Evolutionary conservation across 2,888 invertebrate genomes (phyloP).

Genomic region (Sinodicranocentrus sp.): DNA sequence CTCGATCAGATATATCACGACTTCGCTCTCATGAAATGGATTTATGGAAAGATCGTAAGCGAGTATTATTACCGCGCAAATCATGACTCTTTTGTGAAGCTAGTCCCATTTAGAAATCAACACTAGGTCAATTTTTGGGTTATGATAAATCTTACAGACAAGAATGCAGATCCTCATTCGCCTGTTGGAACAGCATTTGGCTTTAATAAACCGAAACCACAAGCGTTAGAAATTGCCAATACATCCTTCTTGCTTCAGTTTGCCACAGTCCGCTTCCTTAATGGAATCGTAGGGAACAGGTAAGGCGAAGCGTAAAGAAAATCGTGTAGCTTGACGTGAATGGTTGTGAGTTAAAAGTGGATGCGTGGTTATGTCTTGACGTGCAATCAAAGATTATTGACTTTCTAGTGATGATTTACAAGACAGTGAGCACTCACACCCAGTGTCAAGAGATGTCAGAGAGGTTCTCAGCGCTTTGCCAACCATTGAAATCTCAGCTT

Average conservation of each 20-base stretch:
- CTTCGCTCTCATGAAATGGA: constrained; percentile 78
- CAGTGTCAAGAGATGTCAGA: constrained; percentile 77
- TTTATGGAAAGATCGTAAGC: constrained; percentile 77
- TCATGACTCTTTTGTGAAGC: too few species aligned
- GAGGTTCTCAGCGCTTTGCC: constrained; percentile 79
- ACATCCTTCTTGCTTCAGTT: constrained; percentile 80
- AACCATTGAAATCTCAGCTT: constrained; percentile 79
- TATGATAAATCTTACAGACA: constrained; percentile 39
- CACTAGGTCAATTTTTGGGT: too few species aligned
- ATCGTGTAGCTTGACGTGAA: too few species aligned
- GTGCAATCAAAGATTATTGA: not conserved
- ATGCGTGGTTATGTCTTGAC: not conserved
- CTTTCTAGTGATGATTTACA: constrained; percentile 77
- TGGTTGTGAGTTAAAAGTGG: too few species aligned
- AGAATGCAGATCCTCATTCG: constrained; percentile 78
- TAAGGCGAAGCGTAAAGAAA: too few species aligned
- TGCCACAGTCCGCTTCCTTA: constrained; percentile 79
- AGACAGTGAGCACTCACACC: constrained; percentile 77
- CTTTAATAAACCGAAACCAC: constrained; percentile 80
- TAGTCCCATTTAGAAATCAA: too few species aligned
- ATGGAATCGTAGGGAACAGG: constrained; percentile 77
- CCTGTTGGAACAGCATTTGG: constrained; percentile 79
- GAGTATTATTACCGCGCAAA: not conserved
- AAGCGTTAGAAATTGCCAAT: constrained; percentile 80
- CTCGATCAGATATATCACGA: constrained; percentile 78